Base-by-base conservation (phyloP, 37 sponge, comb jelly and placozoan genomes). In the Spongilla lacustris region DNA sequence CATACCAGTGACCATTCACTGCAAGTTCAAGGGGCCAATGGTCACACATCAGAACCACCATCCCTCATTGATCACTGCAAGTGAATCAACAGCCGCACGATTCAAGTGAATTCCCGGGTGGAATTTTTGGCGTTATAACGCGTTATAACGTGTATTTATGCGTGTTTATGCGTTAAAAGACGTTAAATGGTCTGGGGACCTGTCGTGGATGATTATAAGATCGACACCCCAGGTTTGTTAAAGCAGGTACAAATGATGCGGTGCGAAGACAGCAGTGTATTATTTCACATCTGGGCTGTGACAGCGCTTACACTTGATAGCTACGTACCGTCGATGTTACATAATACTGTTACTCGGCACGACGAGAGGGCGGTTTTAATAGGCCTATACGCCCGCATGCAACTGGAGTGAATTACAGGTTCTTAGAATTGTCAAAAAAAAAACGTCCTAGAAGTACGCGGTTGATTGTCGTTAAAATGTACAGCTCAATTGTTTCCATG, bases 111-210 rank as follows among this genome's bases (percentile, higher is more conserved):
- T n/a, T n/a, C 58, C 58, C 21, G 58, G 58, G 58, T 58, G 58
- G 58, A 58, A 58, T 58, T 58, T 58, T 58, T 58, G 58, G 58
- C 58, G 58, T 58, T 58, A 58, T 58, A 58, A 58, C 58, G 58
- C 58, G 58, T 10, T 58, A 58, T 58, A 41, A 41, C 41, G 41
- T 41, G 41, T 41, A 41, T 41, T 41, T 41, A 41, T 41, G 41
- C 41, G 41, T 58, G 14, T 58, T 19, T 58, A 58, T 58, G 58
- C 58, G 58, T 58, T 58, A 17, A 58, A 13, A 58, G 19, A 58
- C 58, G 58, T 58, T 58, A 58, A 58, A 58, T 58, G 58, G 58
- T 58, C 58, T 58, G 58, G 58, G 58, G 58, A 58, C 58, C 58
- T 58, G 58, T 58, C 58, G 58, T 58, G 19, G 58, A 58, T 58